Base-by-base conservation (phyloP, 2,797 vertebrate species). In the Pipistrellus kuhlii region DNA sequence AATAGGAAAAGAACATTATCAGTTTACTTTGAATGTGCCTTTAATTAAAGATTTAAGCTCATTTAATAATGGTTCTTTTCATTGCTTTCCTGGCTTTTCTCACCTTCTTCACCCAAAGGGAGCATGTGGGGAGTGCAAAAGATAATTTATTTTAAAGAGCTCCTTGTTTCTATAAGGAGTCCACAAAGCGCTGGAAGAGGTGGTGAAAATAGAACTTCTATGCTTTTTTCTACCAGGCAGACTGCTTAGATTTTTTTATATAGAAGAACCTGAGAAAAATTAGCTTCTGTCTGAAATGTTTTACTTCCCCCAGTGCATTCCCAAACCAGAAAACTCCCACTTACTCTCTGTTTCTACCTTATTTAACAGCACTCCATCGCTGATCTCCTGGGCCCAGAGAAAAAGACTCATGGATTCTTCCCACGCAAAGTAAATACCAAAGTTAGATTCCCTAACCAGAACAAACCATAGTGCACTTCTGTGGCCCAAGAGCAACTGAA, bases 241-340 rank as follows among this genome's bases (percentile, higher is more conserved):
- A 84, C 51, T 10, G 84, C 88, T 94, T 81, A 94, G 32, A 85
- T 18, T 95, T 21, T 92, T 92, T 77, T 44, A 62, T 95, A 68
- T 17, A 72, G 18, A 90, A 83, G 51, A 85, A 75, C 30, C 3
- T 62, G 5, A 88, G 84, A 90, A 90, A 94, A 94, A 81, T 51
- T 66, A 71, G 53, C 75, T 85, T 89, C 44, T 92, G 64, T 48
- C 75, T 91, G 35, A 94, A 87, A 93, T 46, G 11, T 77, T 92
- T 71, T 85, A 66, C 68, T 91, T 91, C 73, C 51, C 75, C 18
- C 59, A 82, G 0, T 91, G 46, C 95, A 88, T 59, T 75, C 17
- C 46, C 46, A 44, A 85, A 73, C 48, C 84, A 93, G 87, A 71
- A 90, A 91, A 93, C 41, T 94, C 62, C 94, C 57, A 88, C 38